These are phyloP conservation scores for Odontocolon sp. DNA, from an alignment of 2,888 invertebrate genomes.

Conservation along the genomic window DNA sequence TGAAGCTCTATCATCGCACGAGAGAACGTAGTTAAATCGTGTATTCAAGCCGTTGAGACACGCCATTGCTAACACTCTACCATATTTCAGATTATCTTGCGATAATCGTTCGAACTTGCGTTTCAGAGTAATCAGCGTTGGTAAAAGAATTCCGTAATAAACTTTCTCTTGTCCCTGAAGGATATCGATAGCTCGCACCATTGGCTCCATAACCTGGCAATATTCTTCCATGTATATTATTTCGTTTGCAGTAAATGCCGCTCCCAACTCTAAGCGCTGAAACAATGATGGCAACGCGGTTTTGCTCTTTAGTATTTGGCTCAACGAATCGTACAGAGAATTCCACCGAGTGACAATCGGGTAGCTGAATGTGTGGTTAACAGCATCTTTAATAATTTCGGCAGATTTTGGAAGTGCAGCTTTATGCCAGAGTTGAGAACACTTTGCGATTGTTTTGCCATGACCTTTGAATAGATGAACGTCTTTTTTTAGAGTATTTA, in stretches of 20 bases:
- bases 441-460: constrained; percentile 27
- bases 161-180: constrained; percentile 32
- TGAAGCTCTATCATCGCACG: background rate
- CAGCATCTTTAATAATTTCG: constrained; percentile 30
- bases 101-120: constrained; percentile 2
- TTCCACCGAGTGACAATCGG: constrained; percentile 40
- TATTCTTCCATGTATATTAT: constrained; percentile 28
- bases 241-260: constrained; percentile 17
- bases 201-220: constrained; percentile 17
- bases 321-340: constrained; percentile 38
- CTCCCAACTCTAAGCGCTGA: constrained; percentile 11
- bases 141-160: constrained; percentile 33
- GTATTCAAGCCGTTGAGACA: constrained; percentile 1
- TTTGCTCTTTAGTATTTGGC: background rate
- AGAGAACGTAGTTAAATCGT: constrained; percentile 19
- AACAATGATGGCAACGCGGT: constrained; percentile 2
- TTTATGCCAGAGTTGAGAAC: constrained; percentile 16
- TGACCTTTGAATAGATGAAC: background rate
- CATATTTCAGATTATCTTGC: background rate
- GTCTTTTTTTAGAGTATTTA: background rate
- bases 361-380: constrained; percentile 16
- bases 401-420: constrained; percentile 35
- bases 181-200: constrained; percentile 36
- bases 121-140: constrained; percentile 1
- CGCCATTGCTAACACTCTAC: background rate